Conservation (phyloP, 1,140 invertebrate genomes). For the Pectinophora gossypiella region DNA sequence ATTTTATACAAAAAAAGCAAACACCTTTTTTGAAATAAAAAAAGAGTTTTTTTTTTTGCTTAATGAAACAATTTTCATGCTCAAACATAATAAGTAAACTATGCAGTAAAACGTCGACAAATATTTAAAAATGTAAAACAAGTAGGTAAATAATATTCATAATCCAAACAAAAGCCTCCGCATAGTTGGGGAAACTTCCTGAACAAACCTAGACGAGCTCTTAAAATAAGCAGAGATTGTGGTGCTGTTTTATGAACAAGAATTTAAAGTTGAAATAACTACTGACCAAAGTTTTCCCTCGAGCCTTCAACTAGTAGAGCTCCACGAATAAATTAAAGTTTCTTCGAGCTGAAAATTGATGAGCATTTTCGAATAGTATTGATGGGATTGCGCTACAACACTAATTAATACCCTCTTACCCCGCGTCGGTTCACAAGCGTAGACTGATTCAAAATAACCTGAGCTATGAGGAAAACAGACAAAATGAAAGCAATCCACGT, state of each 20-base stretch:
- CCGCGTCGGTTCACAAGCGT: no score
- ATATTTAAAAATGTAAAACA: no score
- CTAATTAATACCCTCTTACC: neutral
- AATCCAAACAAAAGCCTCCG: conserved; percentile 3
- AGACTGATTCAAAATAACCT: no score
- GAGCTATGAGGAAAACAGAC: neutral
- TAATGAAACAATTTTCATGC: neutral
- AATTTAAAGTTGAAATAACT: conserved; percentile 45
- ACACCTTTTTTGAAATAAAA: neutral
- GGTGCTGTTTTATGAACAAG: conserved; percentile 21
- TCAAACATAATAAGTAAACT: conserved; percentile 5
- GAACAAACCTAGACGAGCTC: conserved; percentile 24
- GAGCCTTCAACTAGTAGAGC: conserved; percentile 15
- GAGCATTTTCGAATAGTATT: conserved; percentile 18
- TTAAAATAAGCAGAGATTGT: conserved; percentile 32
- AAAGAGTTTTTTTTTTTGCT: no score
- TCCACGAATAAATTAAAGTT: conserved; percentile 41
- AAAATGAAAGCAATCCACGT: neutral
- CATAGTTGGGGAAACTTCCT: conserved; percentile 15
- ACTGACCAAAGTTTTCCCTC: conserved; percentile 33
- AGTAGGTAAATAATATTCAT: no score
- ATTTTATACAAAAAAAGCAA: conserved; percentile 3
- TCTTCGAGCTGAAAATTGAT: conserved; percentile 27
- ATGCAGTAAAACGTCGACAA: no score
- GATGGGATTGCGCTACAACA: neutral